These are phyloP conservation scores for Molorchus minor DNA, from an alignment of 2,888 invertebrate genomes.

Conservation along the genomic window DNA sequence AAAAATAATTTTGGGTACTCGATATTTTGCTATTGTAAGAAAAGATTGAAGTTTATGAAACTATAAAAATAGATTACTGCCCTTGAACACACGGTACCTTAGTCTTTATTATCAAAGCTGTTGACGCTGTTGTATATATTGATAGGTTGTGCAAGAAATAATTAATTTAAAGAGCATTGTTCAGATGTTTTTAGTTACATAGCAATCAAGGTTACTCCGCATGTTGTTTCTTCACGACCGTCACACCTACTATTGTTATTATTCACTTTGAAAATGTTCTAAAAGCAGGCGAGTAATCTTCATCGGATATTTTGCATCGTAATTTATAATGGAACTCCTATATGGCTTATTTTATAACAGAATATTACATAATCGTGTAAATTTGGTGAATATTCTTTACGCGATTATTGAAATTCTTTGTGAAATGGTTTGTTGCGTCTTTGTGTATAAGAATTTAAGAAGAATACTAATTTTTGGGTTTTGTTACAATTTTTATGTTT, in stretches of 20 bases:
- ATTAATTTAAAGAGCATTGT: not conserved
- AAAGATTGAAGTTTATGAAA: no score
- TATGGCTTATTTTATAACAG: no score
- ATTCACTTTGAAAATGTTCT: not conserved
- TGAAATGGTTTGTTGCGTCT: no score
- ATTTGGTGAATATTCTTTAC: no score
- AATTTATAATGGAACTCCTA: no score
- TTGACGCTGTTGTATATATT: not conserved
- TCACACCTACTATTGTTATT: constrained; percentile 9
- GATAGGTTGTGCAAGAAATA: not conserved
- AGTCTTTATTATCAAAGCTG: not conserved
- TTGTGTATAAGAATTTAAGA: no score
- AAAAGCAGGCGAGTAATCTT: not conserved
- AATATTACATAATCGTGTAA: no score
- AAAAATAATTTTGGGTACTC: no score
- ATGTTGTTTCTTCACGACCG: constrained; percentile 1
- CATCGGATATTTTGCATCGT: not conserved
- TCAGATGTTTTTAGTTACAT: not conserved
- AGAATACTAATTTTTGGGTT: no score
- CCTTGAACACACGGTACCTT: not conserved
- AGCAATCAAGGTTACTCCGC: constrained; percentile 5
- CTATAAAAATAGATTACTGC: not conserved
- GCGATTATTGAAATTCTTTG: no score
- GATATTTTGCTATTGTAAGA: no score
- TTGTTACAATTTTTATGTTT: no score